Base-by-base conservation (phyloP, 2,797 vertebrate species). In the Pseudochaenichthys georgianus region DNA sequence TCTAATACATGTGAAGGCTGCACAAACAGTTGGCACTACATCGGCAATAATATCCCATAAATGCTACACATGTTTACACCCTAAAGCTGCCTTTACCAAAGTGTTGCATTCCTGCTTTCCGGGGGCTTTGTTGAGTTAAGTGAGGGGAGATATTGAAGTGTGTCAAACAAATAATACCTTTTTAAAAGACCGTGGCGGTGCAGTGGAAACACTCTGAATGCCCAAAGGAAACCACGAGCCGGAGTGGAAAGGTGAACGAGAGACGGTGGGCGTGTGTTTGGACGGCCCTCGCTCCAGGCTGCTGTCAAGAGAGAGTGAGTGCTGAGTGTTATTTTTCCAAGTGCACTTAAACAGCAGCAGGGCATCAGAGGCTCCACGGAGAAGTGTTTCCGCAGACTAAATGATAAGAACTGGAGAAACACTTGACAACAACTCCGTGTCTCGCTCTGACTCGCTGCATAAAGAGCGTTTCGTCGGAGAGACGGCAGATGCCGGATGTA, bases 261-360 rank as follows among this genome's bases (percentile, higher is more conserved):
- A 12, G 23, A 17, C n/a, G 45, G 52, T 17, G 64, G 45, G 75
- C 60, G 62, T 72, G 73, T 76, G 73, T 82, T 51, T 77, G 73
- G 70, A 78, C 81, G 62, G 64, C 65, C 73, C 69, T 67, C 13
- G 64, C 69, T 81, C 78, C 83, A 82, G 79, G 77, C 87, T 83
- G 77, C 78, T 82, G 77, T 90, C 75, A 83, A 34, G 68, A 84
- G 70, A 47, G 72, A 87, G 78, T 70, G 84, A 82, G 81, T 71
- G 82, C 73, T 70, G 80, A 86, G 80, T 85, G 80, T 82, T 84
- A 68, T 85, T 85, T 89, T 83, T 80, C 81, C 82, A 66, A 88
- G 89, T 78, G 86, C 86, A 74, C 88, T 90, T 84, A n/a, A 84
- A 89, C 78, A 75, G 82, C 83, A 84, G 78, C 78, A n/a, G 80